Evolutionary conservation across 2,113 vertebrate genomes (phyloP).

Genomic region (Procavia capensis): DNA sequence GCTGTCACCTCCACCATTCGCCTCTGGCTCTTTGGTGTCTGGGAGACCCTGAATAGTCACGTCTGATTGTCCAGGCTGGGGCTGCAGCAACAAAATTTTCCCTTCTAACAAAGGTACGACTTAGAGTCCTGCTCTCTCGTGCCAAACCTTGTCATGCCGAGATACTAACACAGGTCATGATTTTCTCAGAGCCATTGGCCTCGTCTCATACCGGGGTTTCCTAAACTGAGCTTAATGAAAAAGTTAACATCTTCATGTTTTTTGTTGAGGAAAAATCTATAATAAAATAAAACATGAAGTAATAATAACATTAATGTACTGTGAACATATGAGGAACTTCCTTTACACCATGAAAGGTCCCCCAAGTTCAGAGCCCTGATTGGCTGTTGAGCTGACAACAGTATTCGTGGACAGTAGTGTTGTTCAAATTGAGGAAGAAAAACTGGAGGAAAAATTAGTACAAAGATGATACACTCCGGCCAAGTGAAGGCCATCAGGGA

Average conservation of each 20-base stretch:
- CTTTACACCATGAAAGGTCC: background rate
- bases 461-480: background rate
- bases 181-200: background rate
- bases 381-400: conserved; percentile 6
- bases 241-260: background rate
- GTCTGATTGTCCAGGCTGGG: background rate
- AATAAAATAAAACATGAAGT: background rate
- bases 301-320: background rate
- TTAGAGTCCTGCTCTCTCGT: background rate
- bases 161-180: rapidly evolving
- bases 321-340: background rate
- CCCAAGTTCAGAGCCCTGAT: background rate
- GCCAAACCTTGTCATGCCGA: rapidly evolving
- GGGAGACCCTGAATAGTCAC: background rate
- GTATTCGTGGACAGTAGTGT: background rate
- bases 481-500: background rate
- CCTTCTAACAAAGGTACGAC: background rate
- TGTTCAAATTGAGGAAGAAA: background rate
- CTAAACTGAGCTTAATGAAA: background rate
- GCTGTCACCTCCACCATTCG: background rate
- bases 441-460: background rate
- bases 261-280: background rate
- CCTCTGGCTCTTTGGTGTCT: rapidly evolving
- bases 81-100: rapidly evolving
- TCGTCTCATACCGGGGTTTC: background rate